Evolutionary conservation across 2,113 vertebrate species (phyloP), one percentile per base, ranked within the genome.

Genomic region (Scatophagus argus): DNA sequence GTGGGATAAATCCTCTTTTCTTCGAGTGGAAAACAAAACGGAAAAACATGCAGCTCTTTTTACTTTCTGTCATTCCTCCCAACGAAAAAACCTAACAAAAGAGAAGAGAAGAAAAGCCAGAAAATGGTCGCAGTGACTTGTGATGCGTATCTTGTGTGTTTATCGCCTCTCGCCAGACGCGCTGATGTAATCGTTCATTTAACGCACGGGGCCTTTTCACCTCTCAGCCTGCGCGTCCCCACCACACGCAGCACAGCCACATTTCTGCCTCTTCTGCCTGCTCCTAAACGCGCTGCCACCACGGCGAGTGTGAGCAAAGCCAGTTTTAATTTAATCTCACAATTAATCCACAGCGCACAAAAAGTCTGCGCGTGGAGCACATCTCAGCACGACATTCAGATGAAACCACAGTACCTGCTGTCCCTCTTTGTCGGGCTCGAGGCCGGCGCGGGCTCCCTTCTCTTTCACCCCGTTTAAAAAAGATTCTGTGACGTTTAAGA

Each of bases 131-230:
- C 55, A 78, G 23, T 73, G 76, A 43, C 54, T 78, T 23, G 80
- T 38, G 91, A 91, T 86, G 38, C 61, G 85, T 87, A 91, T 89
- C 88, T n/a, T 60, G 82, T 8, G 75, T 85, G 80, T 86, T 25
- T 78, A 84, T 87, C 80, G 66, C 81, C 58, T 59, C 83, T 74
- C 73, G 70, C 82, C 87, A 86, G 81, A 84, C 75, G 46, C 81
- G 10, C 82, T 84, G 86, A 88, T 89, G 73, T 88, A 82, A 89
- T 89, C 87, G 87, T 25, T 78, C 56, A 81, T 80, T 81, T 55
- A 64, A 75, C 67, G 54, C 43, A 12, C 81, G 13, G 59, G 72
- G 69, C 66, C 81, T 82, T 76, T 80, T 81, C 77, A 87, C 86
- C 74, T 81, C 55, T n/a, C 3, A 39, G 23, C 70, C 51, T 14